A percentile compares a stretch with the other conserved stretches of the same genome.
Evolutionary conservation across 2,113 vertebrate genomes (phyloP).

Genomic region (Syrrhaptes paradoxus): DNA sequence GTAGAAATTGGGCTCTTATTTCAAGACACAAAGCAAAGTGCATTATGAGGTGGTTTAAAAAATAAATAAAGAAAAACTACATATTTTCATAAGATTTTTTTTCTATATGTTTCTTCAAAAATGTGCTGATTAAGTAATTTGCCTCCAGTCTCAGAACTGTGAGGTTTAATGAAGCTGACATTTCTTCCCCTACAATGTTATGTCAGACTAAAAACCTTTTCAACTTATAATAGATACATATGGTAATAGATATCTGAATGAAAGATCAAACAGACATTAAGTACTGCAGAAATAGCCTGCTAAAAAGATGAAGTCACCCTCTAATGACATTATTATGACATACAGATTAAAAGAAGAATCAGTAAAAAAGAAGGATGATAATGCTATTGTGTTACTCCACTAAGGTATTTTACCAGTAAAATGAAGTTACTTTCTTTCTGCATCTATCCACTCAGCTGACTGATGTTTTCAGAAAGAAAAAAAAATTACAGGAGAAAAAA

Average conservation of each 20-base stretch:
- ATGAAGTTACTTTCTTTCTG: constrained; percentile 42
- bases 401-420: constrained; percentile 53
- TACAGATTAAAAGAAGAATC: constrained; percentile 66
- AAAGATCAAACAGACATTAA: constrained; percentile 68
- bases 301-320: constrained; percentile 71
- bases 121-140: constrained; percentile 65
- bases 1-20: background rate
- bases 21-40: background rate
- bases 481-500: background rate
- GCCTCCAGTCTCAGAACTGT: background rate
- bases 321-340: constrained; percentile 70
- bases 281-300: constrained; percentile 57
- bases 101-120: background rate
- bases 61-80: constrained; percentile 11
- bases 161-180: constrained; percentile 62
- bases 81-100: background rate
- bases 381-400: constrained; percentile 48
- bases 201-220: constrained; percentile 67
- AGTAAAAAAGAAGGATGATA: constrained; percentile 60
- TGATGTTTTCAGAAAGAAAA: background rate
- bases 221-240: constrained; percentile 57
- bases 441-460: background rate
- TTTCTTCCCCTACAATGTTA: constrained; percentile 50
- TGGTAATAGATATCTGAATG: constrained; percentile 64
- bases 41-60: background rate